Evolutionary conservation across 1,140 invertebrate genomes (phyloP).

Genomic region (Sipha flava): DNA sequence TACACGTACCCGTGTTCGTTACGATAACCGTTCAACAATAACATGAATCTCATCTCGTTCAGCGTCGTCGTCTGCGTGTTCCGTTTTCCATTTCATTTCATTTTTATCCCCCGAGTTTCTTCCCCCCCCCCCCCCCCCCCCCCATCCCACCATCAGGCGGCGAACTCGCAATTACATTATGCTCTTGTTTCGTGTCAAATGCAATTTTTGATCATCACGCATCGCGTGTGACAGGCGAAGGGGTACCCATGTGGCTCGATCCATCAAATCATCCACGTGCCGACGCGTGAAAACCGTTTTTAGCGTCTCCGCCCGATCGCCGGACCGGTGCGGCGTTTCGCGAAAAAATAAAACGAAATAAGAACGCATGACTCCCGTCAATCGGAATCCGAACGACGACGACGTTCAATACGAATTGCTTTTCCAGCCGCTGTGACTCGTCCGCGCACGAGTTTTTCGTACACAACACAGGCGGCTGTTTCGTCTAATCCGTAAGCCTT

Average conservation of each 20-base stretch:
- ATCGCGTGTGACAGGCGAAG: slow-evolving; percentile 8
- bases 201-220: slow-evolving; percentile 26
- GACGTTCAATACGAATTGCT: too few relatives aligned
- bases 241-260: slow-evolving; percentile 2
- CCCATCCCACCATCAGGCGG: not conserved
- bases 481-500: too few relatives aligned
- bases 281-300: slow-evolving; percentile 2
- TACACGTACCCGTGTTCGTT: too few relatives aligned
- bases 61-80: not conserved
- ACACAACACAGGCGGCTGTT: too few relatives aligned
- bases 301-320: not conserved
- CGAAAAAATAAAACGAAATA: not conserved
- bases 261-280: slow-evolving; percentile 7
- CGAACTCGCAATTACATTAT: not conserved
- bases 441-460: too few relatives aligned
- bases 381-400: too few relatives aligned
- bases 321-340: not conserved
- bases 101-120: not conserved
- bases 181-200: slow-evolving; percentile 28
- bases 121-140: not conserved
- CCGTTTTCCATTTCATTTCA: not conserved
- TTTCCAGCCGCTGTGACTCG: too few relatives aligned
- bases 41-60: too few relatives aligned
- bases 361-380: too few relatives aligned
- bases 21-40: too few relatives aligned